Percentiles rank a stretch among this genome's conserved stretches.
Evolutionary conservation across 2,888 invertebrate genomes (phyloP).

Genomic region (Microplitis manilae): DNA sequence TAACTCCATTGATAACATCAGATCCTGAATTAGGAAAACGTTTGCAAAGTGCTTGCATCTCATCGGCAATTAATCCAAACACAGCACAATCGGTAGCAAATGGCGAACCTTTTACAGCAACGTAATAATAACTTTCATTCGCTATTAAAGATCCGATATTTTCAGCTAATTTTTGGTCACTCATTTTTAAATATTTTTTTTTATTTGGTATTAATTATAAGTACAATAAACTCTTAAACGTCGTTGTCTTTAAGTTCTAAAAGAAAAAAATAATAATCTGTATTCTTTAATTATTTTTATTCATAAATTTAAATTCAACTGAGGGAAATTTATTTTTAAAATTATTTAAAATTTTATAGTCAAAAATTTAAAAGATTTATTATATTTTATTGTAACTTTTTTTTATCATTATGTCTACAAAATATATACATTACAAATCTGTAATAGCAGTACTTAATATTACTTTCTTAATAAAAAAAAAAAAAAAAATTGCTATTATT

Average conservation of each 20-base stretch:
- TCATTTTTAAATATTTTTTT: slow-evolving; percentile 21
- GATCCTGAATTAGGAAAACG: slow-evolving; percentile 79
- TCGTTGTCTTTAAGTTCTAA: slow-evolving; percentile 65
- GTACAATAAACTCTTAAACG: slow-evolving; percentile 50
- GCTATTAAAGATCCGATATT: slow-evolving; percentile 67
- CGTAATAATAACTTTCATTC: slow-evolving; percentile 78
- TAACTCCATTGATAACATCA: slow-evolving; percentile 81
- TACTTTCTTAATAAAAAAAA: not conserved
- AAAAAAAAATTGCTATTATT: not conserved
- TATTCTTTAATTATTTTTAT: slow-evolving; percentile 18
- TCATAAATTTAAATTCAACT: not conserved
- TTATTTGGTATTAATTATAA: slow-evolving; percentile 42
- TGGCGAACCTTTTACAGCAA: slow-evolving; percentile 85
- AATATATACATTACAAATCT: slow-evolving; percentile 28
- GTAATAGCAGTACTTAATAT: not conserved
- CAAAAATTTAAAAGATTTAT: slow-evolving; percentile 28
- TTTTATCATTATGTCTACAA: slow-evolving; percentile 28
- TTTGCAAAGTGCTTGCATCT: slow-evolving; percentile 80
- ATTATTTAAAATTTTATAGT: slow-evolving; percentile 3
- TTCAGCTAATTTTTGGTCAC: slow-evolving; percentile 53
- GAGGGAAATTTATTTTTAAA: not conserved
- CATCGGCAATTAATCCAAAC: slow-evolving; percentile 83
- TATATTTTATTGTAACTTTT: slow-evolving; percentile 14
- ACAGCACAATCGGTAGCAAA: slow-evolving; percentile 83
- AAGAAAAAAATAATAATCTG: slow-evolving; percentile 52